Evolutionary conservation across 2,113 vertebrate species (phyloP), one percentile per base, ranked within the genome.

Genomic region (Tringa solitaria): DNA sequence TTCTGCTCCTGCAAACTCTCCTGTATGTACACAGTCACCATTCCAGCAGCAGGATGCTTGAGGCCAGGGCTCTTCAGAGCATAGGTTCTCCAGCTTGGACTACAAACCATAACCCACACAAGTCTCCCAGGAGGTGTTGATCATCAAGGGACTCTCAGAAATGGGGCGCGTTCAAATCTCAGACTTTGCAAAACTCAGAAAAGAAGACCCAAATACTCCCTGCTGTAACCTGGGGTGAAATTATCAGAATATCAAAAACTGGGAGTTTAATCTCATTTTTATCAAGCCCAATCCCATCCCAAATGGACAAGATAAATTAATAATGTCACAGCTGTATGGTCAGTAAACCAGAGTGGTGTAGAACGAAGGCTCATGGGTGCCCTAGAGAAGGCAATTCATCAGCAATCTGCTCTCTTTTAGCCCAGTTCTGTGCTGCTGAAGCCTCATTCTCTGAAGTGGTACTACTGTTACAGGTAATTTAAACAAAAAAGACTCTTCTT

Each of bases 401-500:
- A 15, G 16, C 22, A 78, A 50, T 30, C 50, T 84, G 8, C 14
- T 59, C 41, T 51, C n/a, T 90, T 70, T 61, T 74, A 90, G 18
- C n/a, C 24, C n/a, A 19, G 26, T 48, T 76, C 41, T 68, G 6
- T 92, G 39, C 32, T 69, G 46, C 35, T 91, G 81, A 90, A 95
- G 59, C 45, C 84, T 56, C 22, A 8, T 50, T 96, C 87, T 95
- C 43, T 53, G 51, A 56, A 91, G 33, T 20, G 24, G 15, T 79
- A 30, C 12, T 94, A 68, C 13, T 69, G 51, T 84, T 68, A 94
- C 30, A 69, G 53, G 33, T 83, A 85, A 94, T 85, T 95, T 91
- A 65, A 97, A 82, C 90, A 39, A 30, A 78, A 93, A 67, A 87
- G 4, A 1, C 32, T 28, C 4, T 73, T 90, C 45, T 90, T 87